Evolutionary conservation across 2,888 invertebrate genomes (phyloP), one percentile per base, ranked within the genome.

Genomic region (Encarsia formosa): DNA sequence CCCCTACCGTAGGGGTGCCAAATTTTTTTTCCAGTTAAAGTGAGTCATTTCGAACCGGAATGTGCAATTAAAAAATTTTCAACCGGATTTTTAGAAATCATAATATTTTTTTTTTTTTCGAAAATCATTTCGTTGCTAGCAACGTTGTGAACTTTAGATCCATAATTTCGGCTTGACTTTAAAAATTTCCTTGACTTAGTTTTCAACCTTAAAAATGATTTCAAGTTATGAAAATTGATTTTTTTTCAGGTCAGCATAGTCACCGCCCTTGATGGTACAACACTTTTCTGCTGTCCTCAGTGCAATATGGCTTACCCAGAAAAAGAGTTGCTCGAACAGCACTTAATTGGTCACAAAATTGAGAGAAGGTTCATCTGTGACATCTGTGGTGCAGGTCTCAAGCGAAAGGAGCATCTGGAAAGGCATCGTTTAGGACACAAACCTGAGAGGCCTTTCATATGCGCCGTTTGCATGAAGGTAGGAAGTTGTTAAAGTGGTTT

Each of bases 241-340:
- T n/a, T n/a, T n/a, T 46, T 52, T n/a, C 86, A 86, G 70, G 87
- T 88, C 15, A 81, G 86, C 61, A 87, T 88, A 51, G 84, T 87
- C 0, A 83, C 84, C 0, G 85, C 87, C 0, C 70, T 86, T 0
- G 88, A 88, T 65, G 89, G 89, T 15, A 82, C 86, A 1, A 82
- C 84, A 1, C 74, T 88, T 19, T 88, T 80, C 75, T 88, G 88
- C 72, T 88, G 88, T 68, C 88, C 88, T 0, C 87, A 88, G 74
- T 88, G 88, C 68, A 83, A 86, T 70, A 86, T 87, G 86, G 87
- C 87, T 1, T 88, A 88, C 70, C 85, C 87, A 0, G 87, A 88
- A 63, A 88, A 88, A 69, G 86, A 87, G 58, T 79, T 87, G 62
- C 74, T 89, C n/a, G 88, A 89, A 67, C 81, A 85, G 68, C 87